Evolutionary conservation across 1,140 invertebrate species (phyloP), one percentile per base, ranked within the genome.

Genomic region (Mesaphorura yosii): DNA sequence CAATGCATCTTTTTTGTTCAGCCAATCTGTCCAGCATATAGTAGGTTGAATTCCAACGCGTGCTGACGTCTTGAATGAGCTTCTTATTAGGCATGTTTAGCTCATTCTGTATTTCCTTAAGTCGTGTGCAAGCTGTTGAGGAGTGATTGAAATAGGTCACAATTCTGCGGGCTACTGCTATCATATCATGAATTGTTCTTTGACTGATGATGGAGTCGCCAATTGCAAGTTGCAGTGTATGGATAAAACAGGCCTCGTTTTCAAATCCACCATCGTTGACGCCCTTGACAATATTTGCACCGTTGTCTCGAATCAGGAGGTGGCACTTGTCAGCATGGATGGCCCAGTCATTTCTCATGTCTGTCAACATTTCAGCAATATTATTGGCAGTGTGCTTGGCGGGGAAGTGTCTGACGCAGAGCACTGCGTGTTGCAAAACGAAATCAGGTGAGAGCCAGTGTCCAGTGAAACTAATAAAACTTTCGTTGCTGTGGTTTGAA

Each of bases 51-150:
- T 64, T 66, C 66, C 65, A 68, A 0, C 65, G 48, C 2, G 64
- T 66, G 1, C 37, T 5, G 10, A 66, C 64, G 20, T 68, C 66
- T 40, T 64, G 64, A 51, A 66, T 68, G 65, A 37, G 48, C 68
- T 69, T 17, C 62, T 42, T 17, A 28, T 20, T 10, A 49, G 7
- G 12, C 22, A 34, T 10, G n/a, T n/a, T 27, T 47, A 28, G 12
- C 19, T 47, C 10, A 12, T 7, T 47, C 25, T 47, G 53, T 4
- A 57, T 39, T 17, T 50, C 31, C 10, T 34, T 10, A 34, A 34
- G n/a, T 34, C n/a, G 10, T 10, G 31, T 10, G n/a, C 10, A 10
- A 10, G 31, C 10, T 10, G n/a, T 10, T 10, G 31, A 10, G 10
- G 31, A 34, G 31, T 34, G 31, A n/a, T 34, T 34, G 31, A 34